Percentiles rank a stretch among this genome's conserved stretches.
Evolutionary conservation across 2,888 invertebrate species (phyloP).

Genomic region (Villa cingulata): DNA sequence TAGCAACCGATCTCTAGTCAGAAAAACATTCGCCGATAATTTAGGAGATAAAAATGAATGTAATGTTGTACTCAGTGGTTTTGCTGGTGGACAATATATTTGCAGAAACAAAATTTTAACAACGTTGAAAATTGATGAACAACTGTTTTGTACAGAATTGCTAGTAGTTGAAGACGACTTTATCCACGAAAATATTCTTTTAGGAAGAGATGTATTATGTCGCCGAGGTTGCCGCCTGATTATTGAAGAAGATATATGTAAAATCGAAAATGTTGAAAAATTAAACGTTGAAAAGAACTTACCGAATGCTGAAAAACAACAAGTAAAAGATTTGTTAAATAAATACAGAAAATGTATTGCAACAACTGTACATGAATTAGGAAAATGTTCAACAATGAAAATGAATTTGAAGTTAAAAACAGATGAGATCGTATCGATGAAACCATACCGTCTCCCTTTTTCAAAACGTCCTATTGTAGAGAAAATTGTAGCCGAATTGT

Average conservation of each 20-base stretch:
- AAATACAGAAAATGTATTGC: background rate
- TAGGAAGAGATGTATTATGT: slow-evolving; percentile 6
- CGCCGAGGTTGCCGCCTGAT: background rate
- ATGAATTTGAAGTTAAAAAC: background rate
- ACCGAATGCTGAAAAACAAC: background rate
- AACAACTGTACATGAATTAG: background rate
- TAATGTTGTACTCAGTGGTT: background rate
- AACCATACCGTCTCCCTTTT: background rate
- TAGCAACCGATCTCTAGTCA: slow-evolving; percentile 3
- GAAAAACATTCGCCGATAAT: background rate
- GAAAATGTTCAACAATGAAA: background rate
- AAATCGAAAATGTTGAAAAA: background rate
- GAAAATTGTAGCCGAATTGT: background rate
- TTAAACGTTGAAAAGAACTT: background rate
- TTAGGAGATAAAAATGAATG: background rate
- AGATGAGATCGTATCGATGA: background rate
- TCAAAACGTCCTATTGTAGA: background rate
- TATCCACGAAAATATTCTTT: background rate
- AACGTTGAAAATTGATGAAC: background rate
- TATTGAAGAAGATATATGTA: slow-evolving; percentile 2
- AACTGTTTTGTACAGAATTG: background rate
- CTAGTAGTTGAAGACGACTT: slow-evolving; percentile 1
- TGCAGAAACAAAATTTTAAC: background rate
- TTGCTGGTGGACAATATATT: slow-evolving; percentile 1
- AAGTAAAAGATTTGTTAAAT: background rate